Percentiles rank a stretch among this genome's conserved stretches.
Conservation (phyloP, 2,113 vertebrate species). For the Chloroceryle aenea region DNA sequence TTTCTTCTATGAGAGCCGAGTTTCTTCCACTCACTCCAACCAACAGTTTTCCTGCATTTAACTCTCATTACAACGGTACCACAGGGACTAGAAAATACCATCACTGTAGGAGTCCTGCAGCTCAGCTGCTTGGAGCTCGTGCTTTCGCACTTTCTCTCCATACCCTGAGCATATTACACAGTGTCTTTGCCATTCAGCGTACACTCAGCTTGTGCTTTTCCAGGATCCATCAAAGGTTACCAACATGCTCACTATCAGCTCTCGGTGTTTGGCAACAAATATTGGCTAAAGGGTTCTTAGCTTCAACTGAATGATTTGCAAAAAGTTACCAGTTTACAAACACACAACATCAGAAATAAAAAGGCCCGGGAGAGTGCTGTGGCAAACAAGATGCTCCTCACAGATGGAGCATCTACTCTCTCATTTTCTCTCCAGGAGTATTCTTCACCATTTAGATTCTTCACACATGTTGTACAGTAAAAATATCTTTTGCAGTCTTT, state of each 20-base stretch:
- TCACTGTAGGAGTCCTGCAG: not conserved
- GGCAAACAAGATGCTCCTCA: slow-evolving; percentile 28
- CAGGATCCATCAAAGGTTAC: not conserved
- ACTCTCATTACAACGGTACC: not conserved
- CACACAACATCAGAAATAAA: not conserved
- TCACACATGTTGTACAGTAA: not conserved
- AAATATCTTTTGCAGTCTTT: slow-evolving; percentile 16
- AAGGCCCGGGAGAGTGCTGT: not conserved
- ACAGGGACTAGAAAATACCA: not conserved
- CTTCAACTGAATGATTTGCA: not conserved
- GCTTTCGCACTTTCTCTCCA: not conserved
- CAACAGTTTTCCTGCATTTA: not conserved
- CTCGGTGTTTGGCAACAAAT: not conserved
- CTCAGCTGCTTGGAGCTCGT: not conserved
- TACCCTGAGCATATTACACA: not conserved
- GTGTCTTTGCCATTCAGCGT: not conserved
- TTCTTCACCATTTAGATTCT: not conserved
- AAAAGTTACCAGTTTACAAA: not conserved
- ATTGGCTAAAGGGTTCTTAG: not conserved
- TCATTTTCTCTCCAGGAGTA: slow-evolving; percentile 17
- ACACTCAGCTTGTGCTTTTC: not conserved
- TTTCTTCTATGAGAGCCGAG: not conserved
- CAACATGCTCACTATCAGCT: not conserved
- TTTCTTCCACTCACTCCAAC: not conserved
- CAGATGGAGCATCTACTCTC: slow-evolving; percentile 21